Percentiles rank a stretch among this genome's conserved stretches.
These are phyloP conservation scores for Megalonaias nervosa DNA, from an alignment of 1,140 invertebrate species.

Conservation along the genomic window DNA sequence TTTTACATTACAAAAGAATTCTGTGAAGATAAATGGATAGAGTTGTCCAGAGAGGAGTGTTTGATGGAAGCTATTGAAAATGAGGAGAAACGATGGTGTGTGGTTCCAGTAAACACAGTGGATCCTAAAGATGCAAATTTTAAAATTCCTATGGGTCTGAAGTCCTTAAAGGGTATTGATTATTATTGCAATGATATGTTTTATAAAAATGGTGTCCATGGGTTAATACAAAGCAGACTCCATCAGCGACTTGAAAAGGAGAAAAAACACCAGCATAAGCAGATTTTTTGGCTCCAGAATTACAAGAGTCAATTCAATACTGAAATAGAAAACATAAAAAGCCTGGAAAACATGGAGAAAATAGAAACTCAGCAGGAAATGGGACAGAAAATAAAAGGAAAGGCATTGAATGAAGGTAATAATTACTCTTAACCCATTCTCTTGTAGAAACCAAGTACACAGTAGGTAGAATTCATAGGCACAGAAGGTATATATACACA, in stretches of 20 bases:
- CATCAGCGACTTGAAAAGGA: conserved; percentile 17
- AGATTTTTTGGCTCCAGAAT: conserved; percentile 13
- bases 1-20: conserved; percentile 51
- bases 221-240: conserved; percentile 29
- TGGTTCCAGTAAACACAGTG: conserved; percentile 50
- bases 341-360: no score
- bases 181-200: conserved; percentile 48
- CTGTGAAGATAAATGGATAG: conserved; percentile 45
- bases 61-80: conserved; percentile 52
- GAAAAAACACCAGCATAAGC: conserved; percentile 6
- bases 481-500: no score
- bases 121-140: conserved; percentile 42
- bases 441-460: no score
- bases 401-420: no score
- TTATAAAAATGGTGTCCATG: conserved; percentile 36
- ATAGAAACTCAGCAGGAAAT: no score
- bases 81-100: conserved; percentile 50
- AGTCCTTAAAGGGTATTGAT: conserved; percentile 47
- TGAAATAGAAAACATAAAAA: no score
- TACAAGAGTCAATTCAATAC: conserved; percentile 8
- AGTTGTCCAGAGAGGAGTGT: conserved; percentile 46
- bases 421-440: no score
- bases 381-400: no score
- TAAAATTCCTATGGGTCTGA: conserved; percentile 48
- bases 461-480: no score